These are phyloP conservation scores for Basileuterus tristriatus DNA, from an alignment of 2,797 vertebrate genomes.

Conservation along the genomic window DNA sequence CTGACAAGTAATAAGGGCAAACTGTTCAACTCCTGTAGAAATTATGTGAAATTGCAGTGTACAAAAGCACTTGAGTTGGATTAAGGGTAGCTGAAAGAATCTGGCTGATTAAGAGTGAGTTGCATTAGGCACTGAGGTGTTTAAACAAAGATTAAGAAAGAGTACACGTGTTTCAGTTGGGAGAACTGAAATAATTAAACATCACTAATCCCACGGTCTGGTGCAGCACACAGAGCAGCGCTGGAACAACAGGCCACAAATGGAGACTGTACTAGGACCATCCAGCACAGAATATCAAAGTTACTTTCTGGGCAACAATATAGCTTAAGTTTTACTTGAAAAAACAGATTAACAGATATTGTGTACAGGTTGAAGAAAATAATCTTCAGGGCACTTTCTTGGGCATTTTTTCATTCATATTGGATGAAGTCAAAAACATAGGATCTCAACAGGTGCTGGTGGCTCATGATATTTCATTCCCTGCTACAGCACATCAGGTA, in stretches of 20 bases:
- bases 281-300: background rate
- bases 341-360: background rate
- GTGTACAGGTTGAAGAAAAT: background rate
- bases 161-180: background rate
- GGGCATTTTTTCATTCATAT: background rate
- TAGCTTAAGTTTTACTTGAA: background rate
- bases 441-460: background rate
- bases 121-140: background rate
- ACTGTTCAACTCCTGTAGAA: background rate
- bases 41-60: background rate
- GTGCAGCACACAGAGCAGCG: background rate
- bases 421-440: background rate
- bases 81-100: conserved; percentile 19
- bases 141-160: conserved; percentile 36
- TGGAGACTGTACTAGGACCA: background rate
- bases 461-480: background rate
- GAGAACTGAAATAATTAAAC: conserved; percentile 7
- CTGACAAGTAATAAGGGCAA: background rate
- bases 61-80: background rate
- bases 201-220: background rate
- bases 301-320: background rate
- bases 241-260: background rate
- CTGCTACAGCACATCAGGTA: background rate
- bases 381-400: background rate
- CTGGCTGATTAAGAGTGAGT: background rate